phyloP scores from a whole-genome alignment of 2,113 vertebrate genomes.

The Chloropsis cyanopogon region DNA sequence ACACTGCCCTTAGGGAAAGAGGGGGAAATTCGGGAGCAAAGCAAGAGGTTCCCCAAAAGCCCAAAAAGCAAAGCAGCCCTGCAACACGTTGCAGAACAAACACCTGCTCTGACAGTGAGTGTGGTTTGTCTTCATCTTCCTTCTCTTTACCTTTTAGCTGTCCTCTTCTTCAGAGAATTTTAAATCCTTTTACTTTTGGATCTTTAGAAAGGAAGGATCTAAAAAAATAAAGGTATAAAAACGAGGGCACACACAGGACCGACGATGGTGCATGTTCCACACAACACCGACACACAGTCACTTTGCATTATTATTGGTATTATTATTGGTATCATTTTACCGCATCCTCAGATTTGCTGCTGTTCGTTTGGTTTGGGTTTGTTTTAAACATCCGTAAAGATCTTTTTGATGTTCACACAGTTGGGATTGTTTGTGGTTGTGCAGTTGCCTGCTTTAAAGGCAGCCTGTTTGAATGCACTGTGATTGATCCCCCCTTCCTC shows the following conservation, averaged over 20 bases:
- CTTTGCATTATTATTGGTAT: slow-evolving; percentile 5
- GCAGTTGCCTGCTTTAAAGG: slow-evolving; percentile 82
- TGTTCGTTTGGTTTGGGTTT: neutral
- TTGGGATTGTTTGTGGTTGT: slow-evolving; percentile 86
- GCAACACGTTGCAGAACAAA: slow-evolving; percentile 64
- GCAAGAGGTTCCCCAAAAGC: neutral
- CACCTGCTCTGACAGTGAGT: slow-evolving; percentile 68
- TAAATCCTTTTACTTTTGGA: slow-evolving; percentile 20
- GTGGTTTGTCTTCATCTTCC: slow-evolving; percentile 25
- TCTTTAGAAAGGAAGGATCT: slow-evolving; percentile 65
- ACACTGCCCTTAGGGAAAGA: neutral
- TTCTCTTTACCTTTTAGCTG: neutral
- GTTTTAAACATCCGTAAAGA: slow-evolving; percentile 93
- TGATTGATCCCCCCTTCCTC: slow-evolving; percentile 88
- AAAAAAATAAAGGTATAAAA: slow-evolving; percentile 70
- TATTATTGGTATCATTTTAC: neutral
- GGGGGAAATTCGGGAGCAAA: neutral
- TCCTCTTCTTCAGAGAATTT: slow-evolving; percentile 56
- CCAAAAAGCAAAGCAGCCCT: slow-evolving; percentile 57
- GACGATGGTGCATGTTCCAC: slow-evolving; percentile 72
- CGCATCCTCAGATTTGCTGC: neutral
- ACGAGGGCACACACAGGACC: slow-evolving; percentile 74
- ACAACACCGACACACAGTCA: slow-evolving; percentile 63
- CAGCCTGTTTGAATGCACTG: slow-evolving; percentile 87
- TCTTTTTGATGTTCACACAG: slow-evolving; percentile 94